phyloP scores from a whole-genome alignment of 2,888 invertebrate genomes.

The Chaetogeoica ovagalla region DNA sequence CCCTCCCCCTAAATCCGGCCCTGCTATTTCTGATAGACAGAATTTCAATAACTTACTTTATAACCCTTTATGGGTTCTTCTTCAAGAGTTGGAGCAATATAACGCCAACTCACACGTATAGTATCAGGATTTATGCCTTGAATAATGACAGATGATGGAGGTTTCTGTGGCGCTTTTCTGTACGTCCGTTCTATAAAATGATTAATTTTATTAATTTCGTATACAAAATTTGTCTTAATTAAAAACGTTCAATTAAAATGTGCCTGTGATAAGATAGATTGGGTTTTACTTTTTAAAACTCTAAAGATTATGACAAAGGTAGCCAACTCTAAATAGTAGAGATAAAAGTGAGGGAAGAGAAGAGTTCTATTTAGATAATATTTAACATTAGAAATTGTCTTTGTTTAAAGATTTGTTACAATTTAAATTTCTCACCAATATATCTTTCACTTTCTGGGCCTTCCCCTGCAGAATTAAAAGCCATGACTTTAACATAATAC shows the following conservation, averaged over 20 bases:
- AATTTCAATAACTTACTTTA: slow-evolving; percentile 66
- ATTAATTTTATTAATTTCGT: not conserved
- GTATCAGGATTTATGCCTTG: slow-evolving; percentile 83
- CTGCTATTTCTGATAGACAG: too few relatives aligned
- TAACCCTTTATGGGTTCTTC: slow-evolving; percentile 94
- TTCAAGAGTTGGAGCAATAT: slow-evolving; percentile 83
- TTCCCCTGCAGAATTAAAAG: slow-evolving; percentile 93
- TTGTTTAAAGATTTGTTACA: not conserved
- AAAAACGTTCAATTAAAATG: too few relatives aligned
- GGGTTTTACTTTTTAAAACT: too few relatives aligned
- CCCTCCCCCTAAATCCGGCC: too few relatives aligned
- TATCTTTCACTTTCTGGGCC: slow-evolving; percentile 92
- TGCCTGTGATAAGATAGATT: too few relatives aligned
- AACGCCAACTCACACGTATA: slow-evolving; percentile 88
- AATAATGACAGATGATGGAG: slow-evolving; percentile 88
- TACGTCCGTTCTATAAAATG: slow-evolving; percentile 73
- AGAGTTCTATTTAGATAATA: too few relatives aligned
- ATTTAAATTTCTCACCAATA: slow-evolving; percentile 62
- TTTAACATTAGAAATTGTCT: too few relatives aligned
- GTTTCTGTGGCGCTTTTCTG: slow-evolving; percentile 90
- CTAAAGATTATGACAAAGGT: too few relatives aligned
- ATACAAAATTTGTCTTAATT: too few relatives aligned
- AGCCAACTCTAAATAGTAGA: too few relatives aligned
- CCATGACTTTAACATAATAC: slow-evolving; percentile 93
- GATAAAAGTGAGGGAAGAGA: too few relatives aligned